Percentiles rank a stretch among this genome's conserved stretches.
Conservation (phyloP, 2,888 invertebrate genomes). For the Cryptosula pallasiana region DNA sequence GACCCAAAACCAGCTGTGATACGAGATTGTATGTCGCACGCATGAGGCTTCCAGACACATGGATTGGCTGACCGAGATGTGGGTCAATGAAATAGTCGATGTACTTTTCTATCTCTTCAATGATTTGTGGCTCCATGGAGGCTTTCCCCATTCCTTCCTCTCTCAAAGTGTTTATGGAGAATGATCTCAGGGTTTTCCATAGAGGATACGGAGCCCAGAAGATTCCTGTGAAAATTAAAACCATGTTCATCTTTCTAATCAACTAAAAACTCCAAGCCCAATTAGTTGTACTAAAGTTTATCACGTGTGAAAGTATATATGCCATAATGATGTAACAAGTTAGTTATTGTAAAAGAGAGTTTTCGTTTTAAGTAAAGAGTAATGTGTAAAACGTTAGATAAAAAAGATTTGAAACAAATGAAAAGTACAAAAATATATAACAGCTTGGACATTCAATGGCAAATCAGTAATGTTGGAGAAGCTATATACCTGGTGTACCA, state of each 20-base stretch:
- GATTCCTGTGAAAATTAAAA: background rate
- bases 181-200: constrained; percentile 18
- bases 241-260: no score
- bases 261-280: no score
- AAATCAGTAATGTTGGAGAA: background rate
- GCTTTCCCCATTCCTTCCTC: constrained; percentile 14
- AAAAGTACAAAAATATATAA: no score
- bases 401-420: no score
- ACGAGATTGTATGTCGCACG: background rate
- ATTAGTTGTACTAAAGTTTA: no score
- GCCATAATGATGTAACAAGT: no score
- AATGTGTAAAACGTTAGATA: no score
- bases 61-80: background rate
- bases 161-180: background rate
- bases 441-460: no score
- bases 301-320: no score
- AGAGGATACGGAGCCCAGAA: background rate
- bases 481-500: background rate
- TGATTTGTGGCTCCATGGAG: background rate
- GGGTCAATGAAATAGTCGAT: constrained; percentile 13
- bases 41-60: background rate
- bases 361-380: no score
- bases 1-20: background rate
- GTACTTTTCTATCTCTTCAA: background rate
- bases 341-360: no score